These are phyloP conservation scores for Drosophila sordidula DNA, from an alignment of 2,888 invertebrate genomes.

Conservation along the genomic window DNA sequence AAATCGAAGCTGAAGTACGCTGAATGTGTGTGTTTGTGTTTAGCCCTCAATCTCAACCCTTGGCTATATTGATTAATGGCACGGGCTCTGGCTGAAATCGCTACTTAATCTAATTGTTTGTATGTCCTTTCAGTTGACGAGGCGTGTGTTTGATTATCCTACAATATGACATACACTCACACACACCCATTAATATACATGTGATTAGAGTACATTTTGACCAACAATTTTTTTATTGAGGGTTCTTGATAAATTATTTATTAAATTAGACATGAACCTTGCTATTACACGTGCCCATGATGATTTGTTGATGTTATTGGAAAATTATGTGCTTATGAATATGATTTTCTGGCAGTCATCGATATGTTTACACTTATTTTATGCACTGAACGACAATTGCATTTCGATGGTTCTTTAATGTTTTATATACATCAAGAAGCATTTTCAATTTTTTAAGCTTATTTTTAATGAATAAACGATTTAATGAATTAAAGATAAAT, in stretches of 20 bases:
- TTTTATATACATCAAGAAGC: too few species aligned
- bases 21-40: not conserved
- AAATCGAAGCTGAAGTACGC: constrained; percentile 48
- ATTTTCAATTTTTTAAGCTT: too few species aligned
- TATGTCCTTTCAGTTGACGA: constrained; percentile 33
- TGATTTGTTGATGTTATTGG: constrained; percentile 11
- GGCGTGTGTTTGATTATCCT: constrained; percentile 41
- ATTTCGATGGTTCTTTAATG: not conserved
- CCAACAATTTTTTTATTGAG: constrained; percentile 36
- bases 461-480: too few species aligned
- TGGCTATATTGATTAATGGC: constrained; percentile 70
- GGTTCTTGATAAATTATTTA: constrained; percentile 49
- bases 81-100: constrained; percentile 46
- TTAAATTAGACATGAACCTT: constrained; percentile 17
- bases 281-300: not conserved
- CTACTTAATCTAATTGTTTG: constrained; percentile 76
- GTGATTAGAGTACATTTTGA: constrained; percentile 36
- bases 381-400: not conserved
- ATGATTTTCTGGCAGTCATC: not conserved
- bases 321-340: constrained; percentile 1
- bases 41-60: constrained; percentile 21
- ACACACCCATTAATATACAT: constrained; percentile 5
- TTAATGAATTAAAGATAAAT: too few species aligned
- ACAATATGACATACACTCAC: not conserved
- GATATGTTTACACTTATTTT: not conserved